These are phyloP conservation scores for Aleiodes leptofemur DNA, from an alignment of 2,888 invertebrate species.

Conservation along the genomic window DNA sequence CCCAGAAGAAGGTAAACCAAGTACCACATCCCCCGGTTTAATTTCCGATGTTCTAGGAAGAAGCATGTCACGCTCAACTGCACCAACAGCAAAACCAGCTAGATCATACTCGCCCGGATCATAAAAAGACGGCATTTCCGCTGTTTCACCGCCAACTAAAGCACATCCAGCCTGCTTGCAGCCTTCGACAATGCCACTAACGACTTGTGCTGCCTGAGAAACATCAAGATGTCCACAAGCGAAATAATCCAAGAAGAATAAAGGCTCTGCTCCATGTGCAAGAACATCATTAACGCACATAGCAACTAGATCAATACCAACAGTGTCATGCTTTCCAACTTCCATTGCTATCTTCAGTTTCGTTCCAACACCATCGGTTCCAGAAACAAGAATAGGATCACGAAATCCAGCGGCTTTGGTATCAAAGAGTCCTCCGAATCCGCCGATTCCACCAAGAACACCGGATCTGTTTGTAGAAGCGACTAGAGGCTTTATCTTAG, in stretches of 20 bases:
- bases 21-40: slow-evolving; percentile 85
- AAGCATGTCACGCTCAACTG: slow-evolving; percentile 86
- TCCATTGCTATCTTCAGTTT: slow-evolving; percentile 94
- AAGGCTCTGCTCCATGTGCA: slow-evolving; percentile 95
- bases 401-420: slow-evolving; percentile 84
- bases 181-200: slow-evolving; percentile 92
- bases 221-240: slow-evolving; percentile 92
- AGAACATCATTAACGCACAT: slow-evolving; percentile 99
- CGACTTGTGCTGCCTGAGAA: slow-evolving; percentile 84
- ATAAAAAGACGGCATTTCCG: slow-evolving; percentile 98
- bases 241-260: slow-evolving; percentile 98
- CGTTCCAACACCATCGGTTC: slow-evolving; percentile 97
- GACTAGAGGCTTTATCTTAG: slow-evolving; percentile 87
- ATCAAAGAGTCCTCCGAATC: slow-evolving; percentile 96
- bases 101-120: slow-evolving; percentile 92
- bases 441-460: slow-evolving; percentile 89
- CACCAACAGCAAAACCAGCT: slow-evolving; percentile 97
- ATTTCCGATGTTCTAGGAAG: slow-evolving; percentile 84
- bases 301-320: slow-evolving; percentile 97
- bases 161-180: slow-evolving; percentile 92
- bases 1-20: slow-evolving; percentile 93
- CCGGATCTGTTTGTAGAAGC: slow-evolving; percentile 87
- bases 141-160: slow-evolving; percentile 93
- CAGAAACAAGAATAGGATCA: slow-evolving; percentile 93
- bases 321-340: slow-evolving; percentile 85